Evolutionary conservation across 2,888 invertebrate genomes (phyloP).

Genomic region (Oscheius sp.): DNA sequence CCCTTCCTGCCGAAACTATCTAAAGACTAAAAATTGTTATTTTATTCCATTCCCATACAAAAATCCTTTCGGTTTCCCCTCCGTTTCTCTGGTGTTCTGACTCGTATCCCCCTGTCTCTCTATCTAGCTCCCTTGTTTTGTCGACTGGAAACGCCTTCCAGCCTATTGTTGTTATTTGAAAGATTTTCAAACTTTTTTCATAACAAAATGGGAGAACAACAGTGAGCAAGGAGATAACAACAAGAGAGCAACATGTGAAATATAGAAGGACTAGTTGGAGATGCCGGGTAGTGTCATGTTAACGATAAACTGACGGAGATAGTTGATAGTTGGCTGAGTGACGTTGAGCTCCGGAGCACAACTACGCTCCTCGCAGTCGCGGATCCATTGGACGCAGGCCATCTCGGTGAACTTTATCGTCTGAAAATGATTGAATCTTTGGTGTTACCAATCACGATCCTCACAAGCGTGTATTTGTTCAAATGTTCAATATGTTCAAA

Average conservation of each 20-base stretch:
- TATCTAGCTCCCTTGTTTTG: background rate
- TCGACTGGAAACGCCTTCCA: background rate
- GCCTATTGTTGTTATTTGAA: too few relatives aligned
- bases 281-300: too few relatives aligned
- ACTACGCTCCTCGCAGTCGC: conserved; percentile 16
- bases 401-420: conserved; percentile 9
- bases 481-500: too few relatives aligned
- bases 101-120: background rate
- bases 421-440: background rate
- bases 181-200: too few relatives aligned
- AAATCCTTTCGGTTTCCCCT: background rate
- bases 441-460: too few relatives aligned
- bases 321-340: too few relatives aligned
- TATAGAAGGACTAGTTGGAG: too few relatives aligned
- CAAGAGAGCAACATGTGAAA: too few relatives aligned
- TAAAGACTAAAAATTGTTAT: background rate
- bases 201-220: too few relatives aligned
- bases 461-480: too few relatives aligned
- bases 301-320: too few relatives aligned
- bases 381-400: conserved; percentile 10
- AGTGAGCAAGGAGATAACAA: too few relatives aligned
- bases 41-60: background rate
- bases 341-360: conserved; percentile 19
- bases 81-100: background rate
- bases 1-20: conserved; percentile 74